Evolutionary conservation across 2,888 invertebrate genomes (phyloP).

Genomic region (Cerastis leucographa): DNA sequence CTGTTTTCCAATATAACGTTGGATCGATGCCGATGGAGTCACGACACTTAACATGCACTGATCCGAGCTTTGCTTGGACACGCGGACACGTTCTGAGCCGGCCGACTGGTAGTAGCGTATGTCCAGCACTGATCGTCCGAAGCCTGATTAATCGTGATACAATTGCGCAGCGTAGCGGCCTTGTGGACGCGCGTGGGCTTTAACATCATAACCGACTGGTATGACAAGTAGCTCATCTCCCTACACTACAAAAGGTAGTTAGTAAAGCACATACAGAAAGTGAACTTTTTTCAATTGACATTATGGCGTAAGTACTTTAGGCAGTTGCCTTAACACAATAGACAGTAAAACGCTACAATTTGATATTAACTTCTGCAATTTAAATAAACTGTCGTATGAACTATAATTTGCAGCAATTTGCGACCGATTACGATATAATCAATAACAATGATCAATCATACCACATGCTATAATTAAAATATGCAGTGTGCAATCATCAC

Average conservation of each 20-base stretch:
- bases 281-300: slow-evolving; percentile 16
- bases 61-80: slow-evolving; percentile 44
- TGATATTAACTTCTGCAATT: background rate
- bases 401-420: slow-evolving; percentile 58
- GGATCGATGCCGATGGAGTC: slow-evolving; percentile 25
- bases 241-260: slow-evolving; percentile 42
- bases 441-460: slow-evolving; percentile 67
- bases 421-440: slow-evolving; percentile 52
- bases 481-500: slow-evolving; percentile 65
- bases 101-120: slow-evolving; percentile 79
- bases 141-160: slow-evolving; percentile 87
- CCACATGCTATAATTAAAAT: slow-evolving; percentile 60
- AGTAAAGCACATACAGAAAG: slow-evolving; percentile 38
- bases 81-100: slow-evolving; percentile 72
- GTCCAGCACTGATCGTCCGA: slow-evolving; percentile 85
- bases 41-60: slow-evolving; percentile 62
- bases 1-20: slow-evolving; percentile 11
- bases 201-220: slow-evolving; percentile 81
- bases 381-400: slow-evolving; percentile 29
- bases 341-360: background rate
- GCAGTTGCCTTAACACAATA: background rate
- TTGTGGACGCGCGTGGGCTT: slow-evolving; percentile 86
- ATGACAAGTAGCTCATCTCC: slow-evolving; percentile 79
- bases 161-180: slow-evolving; percentile 88
- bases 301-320: slow-evolving; percentile 5